A percentile compares a stretch with the other conserved stretches of the same genome.
Evolutionary conservation across 2,888 invertebrate genomes (phyloP).

Genomic region (Steinernema hermaphroditum): DNA sequence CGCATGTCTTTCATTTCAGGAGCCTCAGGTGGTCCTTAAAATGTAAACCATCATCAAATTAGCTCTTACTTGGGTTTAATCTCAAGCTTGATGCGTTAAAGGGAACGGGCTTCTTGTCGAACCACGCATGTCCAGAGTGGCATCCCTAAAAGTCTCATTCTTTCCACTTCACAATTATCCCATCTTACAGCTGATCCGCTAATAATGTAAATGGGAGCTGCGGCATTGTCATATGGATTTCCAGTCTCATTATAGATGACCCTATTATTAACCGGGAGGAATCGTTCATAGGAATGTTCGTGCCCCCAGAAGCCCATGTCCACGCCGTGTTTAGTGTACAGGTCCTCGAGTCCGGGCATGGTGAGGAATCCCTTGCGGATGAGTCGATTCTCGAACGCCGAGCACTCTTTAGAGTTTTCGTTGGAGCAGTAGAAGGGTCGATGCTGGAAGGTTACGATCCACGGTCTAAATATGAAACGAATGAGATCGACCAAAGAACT

Average conservation of each 20-base stretch:
- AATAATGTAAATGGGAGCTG: conserved; percentile 86
- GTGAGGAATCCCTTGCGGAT: conserved; percentile 65
- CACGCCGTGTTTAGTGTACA: conserved; percentile 84
- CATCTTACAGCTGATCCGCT: conserved; percentile 77
- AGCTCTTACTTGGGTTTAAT: too few species aligned
- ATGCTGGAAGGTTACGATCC: conserved; percentile 84
- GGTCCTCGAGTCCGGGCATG: conserved; percentile 75
- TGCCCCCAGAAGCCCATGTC: conserved; percentile 94
- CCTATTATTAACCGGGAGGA: conserved; percentile 86
- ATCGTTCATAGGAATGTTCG: conserved; percentile 92
- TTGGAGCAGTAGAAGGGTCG: conserved; percentile 86
- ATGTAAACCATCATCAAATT: too few species aligned
- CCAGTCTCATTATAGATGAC: conserved; percentile 65
- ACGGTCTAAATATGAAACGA: too few species aligned
- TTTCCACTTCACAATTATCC: neutral
- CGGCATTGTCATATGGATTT: conserved; percentile 76
- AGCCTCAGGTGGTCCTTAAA: too few species aligned
- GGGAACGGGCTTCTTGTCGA: conserved; percentile 43
- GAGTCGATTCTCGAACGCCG: conserved; percentile 63
- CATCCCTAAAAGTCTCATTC: conserved; percentile 43
- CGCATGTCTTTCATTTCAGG: too few species aligned
- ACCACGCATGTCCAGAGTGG: conserved; percentile 47
- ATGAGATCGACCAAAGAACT: too few species aligned
- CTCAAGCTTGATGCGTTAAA: too few species aligned
- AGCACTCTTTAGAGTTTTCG: conserved; percentile 68